Evolutionary conservation across 2,113 vertebrate genomes (phyloP), one percentile per base, ranked within the genome.

Genomic region (Apodemus speciosus): DNA sequence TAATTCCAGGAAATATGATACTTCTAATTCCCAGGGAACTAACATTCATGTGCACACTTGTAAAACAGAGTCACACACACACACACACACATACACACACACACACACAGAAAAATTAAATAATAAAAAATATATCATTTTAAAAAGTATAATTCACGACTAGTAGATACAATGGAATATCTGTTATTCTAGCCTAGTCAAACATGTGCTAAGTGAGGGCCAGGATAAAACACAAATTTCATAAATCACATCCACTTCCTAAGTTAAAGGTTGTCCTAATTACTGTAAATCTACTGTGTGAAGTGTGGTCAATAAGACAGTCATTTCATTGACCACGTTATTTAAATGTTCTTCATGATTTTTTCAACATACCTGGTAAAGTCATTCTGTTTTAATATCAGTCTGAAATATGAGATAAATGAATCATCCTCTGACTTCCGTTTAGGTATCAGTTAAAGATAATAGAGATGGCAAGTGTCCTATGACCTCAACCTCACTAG

Each of bases 321-420:
- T 51, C 6, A 75, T 73, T 13, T 83, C 69, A 86, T 27, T 68
- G 49, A n/a, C 23, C 13, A 72, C 32, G n/a, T 1, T 1, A 66
- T 77, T 53, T 85, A 81, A 90, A 80, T 9, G 9, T 0, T 0
- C 0, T 40, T 79, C 13, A 77, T 46, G 30, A 88, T 75, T 80
- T 80, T 64, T 71, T 66, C 66, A 49, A 2, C 10, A 35, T 3
- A 20, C 11, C 51, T 80, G 25, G 46, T 49, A 3, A 92, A 58
- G 4, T 6, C 0, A 81, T 1, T 4, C 1, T 75, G 2, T 9
- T 49, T 0, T 46, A 15, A 4, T 73, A 11, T 25, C 13, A 16
- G 20, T 64, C 25, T 9, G 25, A 40, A 16, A 56, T 38, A 15
- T 68, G 14, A 83, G 23, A 23, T 13, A 38, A 23, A 35, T 1